These are phyloP conservation scores for Lucilia sericata DNA, from an alignment of 1,140 invertebrate species.

Conservation along the genomic window DNA sequence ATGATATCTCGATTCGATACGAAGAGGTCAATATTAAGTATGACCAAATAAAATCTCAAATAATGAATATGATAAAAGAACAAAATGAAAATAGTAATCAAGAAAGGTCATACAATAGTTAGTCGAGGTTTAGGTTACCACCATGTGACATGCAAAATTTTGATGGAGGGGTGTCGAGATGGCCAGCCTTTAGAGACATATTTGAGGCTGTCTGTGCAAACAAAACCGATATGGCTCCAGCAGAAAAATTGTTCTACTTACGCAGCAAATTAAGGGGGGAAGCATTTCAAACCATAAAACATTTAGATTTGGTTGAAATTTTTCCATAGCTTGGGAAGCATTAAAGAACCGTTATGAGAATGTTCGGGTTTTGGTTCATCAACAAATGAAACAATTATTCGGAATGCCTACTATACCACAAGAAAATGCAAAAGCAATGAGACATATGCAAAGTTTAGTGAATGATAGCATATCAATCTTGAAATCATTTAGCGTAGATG, in stretches of 20 bases:
- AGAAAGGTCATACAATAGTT: too few relatives aligned
- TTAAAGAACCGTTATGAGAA: background rate
- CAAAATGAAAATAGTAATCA: too few relatives aligned
- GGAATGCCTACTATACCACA: background rate
- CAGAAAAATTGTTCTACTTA: too few relatives aligned
- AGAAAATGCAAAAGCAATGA: background rate
- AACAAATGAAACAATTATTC: background rate
- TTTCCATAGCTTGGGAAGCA: background rate
- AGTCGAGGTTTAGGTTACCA: too few relatives aligned
- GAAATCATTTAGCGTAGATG: too few relatives aligned
- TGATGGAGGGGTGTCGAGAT: too few relatives aligned
- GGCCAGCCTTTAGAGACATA: background rate
- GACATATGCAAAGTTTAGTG: background rate
- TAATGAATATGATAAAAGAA: too few relatives aligned
- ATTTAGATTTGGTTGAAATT: slow-evolving; percentile 11
- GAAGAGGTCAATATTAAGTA: too few relatives aligned
- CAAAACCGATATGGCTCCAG: background rate
- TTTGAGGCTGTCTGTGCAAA: background rate
- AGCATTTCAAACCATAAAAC: background rate
- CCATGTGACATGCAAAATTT: too few relatives aligned
- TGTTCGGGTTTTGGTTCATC: background rate
- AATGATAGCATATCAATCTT: too few relatives aligned
- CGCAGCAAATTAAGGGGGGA: background rate
- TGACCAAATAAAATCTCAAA: too few relatives aligned
- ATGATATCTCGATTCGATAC: too few relatives aligned